A percentile compares a stretch with the other conserved stretches of the same genome.
Evolutionary conservation across 1,140 invertebrate genomes (phyloP).

Genomic region (Zaprionus gabonicus): DNA sequence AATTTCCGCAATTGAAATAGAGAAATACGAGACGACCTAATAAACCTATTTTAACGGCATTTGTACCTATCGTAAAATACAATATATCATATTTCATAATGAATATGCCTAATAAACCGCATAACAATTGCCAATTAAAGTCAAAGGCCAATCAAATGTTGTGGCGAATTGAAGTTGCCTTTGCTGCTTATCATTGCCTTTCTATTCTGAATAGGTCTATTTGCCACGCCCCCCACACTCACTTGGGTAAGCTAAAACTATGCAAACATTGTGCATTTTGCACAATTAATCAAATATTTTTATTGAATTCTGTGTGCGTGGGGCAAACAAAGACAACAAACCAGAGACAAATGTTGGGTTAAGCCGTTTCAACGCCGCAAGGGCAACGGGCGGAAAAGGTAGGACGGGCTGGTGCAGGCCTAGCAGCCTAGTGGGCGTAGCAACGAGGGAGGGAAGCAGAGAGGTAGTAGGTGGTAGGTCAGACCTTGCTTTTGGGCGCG

Average conservation of each 20-base stretch:
- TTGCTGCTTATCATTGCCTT: no score
- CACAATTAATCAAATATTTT: constrained; percentile 80
- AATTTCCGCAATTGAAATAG: no score
- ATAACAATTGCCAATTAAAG: background rate
- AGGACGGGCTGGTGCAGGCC: background rate
- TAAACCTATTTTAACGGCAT: no score
- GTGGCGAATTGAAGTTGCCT: background rate
- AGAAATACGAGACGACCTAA: no score
- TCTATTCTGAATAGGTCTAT: background rate
- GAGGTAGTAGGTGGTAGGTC: background rate
- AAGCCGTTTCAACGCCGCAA: constrained; percentile 30
- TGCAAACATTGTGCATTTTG: constrained; percentile 71
- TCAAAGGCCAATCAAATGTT: background rate
- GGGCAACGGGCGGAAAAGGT: constrained; percentile 34
- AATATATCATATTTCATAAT: no score
- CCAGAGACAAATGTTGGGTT: constrained; percentile 61
- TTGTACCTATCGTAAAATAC: no score
- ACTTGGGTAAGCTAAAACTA: constrained; percentile 67
- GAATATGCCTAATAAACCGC: no score
- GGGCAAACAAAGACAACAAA: constrained; percentile 53
- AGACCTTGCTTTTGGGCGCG: constrained; percentile 41
- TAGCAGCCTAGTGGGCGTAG: background rate
- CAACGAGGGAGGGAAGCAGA: background rate
- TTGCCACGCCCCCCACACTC: background rate
- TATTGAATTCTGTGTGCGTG: constrained; percentile 61